Base-by-base conservation (phyloP, 2,113 vertebrate species). In the Anoplopoma fimbria region DNA sequence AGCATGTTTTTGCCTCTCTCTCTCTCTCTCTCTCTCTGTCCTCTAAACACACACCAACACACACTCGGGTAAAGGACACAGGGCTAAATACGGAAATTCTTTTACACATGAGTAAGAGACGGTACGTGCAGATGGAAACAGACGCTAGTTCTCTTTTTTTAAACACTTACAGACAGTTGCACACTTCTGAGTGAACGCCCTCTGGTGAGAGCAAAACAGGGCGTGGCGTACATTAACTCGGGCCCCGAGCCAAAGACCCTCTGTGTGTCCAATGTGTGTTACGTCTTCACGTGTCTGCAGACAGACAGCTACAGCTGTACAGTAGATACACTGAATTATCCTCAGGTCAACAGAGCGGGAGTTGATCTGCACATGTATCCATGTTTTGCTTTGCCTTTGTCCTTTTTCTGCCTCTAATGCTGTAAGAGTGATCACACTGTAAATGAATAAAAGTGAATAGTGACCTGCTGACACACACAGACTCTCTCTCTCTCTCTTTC, bases 161-260 rank as follows among this genome's bases (percentile, higher is more conserved):
- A 7, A 53, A 60, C 13, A 58, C n/a, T 51, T 36, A 21, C 33
- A 64, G 36, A 51, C 53, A 74, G 53, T 74, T 64, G 67, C 42
- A 76, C 34, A 40, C 33, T 74, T 73, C 4, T 40, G 21, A 15
- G 58, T 29, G 61, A 60, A 74, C 36, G 5, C 53, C 42, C 76
- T 78, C 72, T 47, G 77, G 78, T 79, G 23, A 77, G 38, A 72
- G 76, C 47, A 86, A 79, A 91, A 65, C 75, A 86, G 83, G 89
- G 83, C 9, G 87, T 84, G 86, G 87, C 29, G 13, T 31, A 73
- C 75, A 81, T 80, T 69, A 75, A 21, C 72, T 68, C 63, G 71
- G 87, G 86, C 82, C 65, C 27, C 19, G 9, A 58, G 89, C 85
- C 87, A 90, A 79, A 84, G 53, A 77, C 62, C 47, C 55, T 78